These are phyloP conservation scores for Hemicrepidius hirtus DNA, from an alignment of 2,888 invertebrate genomes.

Conservation along the genomic window DNA sequence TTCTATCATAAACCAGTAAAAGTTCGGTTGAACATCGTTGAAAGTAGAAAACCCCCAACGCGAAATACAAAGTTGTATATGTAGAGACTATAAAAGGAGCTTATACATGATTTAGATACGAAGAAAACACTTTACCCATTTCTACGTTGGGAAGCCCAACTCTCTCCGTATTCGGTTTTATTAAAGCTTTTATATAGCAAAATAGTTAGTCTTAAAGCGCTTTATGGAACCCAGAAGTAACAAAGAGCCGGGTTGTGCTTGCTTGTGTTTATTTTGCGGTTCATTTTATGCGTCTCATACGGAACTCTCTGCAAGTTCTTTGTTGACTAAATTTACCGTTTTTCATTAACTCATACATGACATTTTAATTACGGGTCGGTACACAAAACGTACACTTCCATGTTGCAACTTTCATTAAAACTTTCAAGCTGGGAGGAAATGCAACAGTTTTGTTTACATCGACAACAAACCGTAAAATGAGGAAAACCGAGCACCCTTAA, in stretches of 20 bases:
- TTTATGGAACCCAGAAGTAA: constrained; percentile 20
- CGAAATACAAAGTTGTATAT: constrained; percentile 17
- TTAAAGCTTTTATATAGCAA: constrained; percentile 28
- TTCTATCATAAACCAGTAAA: constrained; percentile 22
- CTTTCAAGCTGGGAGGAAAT: background rate
- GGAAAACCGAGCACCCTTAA: background rate
- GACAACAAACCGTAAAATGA: background rate
- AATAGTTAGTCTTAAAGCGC: constrained; percentile 22
- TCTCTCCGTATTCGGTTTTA: constrained; percentile 21
- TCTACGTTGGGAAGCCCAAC: constrained; percentile 10
- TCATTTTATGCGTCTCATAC: constrained; percentile 13
- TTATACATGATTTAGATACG: constrained; percentile 29
- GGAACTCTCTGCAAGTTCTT: constrained; percentile 15
- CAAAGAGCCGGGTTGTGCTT: constrained; percentile 5
- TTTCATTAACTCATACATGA: constrained; percentile 27
- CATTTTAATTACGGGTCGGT: constrained; percentile 28
- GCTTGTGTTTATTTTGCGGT: constrained; percentile 24
- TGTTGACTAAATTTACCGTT: constrained; percentile 20
- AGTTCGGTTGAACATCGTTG: background rate
- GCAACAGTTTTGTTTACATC: constrained; percentile 15
- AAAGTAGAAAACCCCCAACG: constrained; percentile 3
- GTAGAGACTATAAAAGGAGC: constrained; percentile 18
- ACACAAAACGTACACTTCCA: constrained; percentile 7
- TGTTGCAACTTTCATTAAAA: constrained; percentile 21
- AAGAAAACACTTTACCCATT: constrained; percentile 17